Percentiles rank a stretch among this genome's conserved stretches.
These are phyloP conservation scores for Hexactinellida sp. DNA, from an alignment of 37 sponge, comb jelly and placozoan species.

Conservation along the genomic window DNA sequence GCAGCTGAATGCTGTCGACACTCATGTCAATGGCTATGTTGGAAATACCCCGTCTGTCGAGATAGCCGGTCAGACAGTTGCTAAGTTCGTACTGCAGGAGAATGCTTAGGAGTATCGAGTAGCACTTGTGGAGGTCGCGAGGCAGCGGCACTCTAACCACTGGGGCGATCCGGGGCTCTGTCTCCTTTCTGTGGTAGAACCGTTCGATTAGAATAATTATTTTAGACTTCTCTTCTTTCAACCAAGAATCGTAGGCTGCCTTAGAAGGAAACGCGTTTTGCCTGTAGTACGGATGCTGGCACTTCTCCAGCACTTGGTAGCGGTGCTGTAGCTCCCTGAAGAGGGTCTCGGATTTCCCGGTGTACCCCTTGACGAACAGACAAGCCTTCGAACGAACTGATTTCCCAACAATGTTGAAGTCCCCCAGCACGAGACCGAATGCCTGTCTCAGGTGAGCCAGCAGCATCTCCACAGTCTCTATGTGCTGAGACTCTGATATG, in stretches of 20 bases:
- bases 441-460: conserved; percentile 1
- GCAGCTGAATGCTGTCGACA: background rate
- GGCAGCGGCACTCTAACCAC: background rate
- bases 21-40: background rate
- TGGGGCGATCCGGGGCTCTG: background rate
- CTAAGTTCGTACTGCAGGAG: background rate
- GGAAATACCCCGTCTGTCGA: background rate
- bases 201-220: background rate
- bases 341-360: background rate
- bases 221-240: background rate
- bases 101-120: background rate
- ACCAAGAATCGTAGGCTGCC: background rate
- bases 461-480: conserved; percentile 1
- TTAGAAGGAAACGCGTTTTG: background rate
- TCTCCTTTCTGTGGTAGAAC: background rate
- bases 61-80: background rate
- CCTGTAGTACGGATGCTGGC: background rate
- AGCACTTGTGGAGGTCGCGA: background rate
- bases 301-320: conserved; percentile 1
- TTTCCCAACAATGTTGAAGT: background rate
- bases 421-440: background rate
- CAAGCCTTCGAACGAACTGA: background rate
- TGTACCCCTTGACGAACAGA: background rate
- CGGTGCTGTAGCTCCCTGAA: background rate
- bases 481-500: conserved; percentile 3